phyloP scores from a whole-genome alignment of 2,888 invertebrate species.

The Chymomyza caudatula region DNA sequence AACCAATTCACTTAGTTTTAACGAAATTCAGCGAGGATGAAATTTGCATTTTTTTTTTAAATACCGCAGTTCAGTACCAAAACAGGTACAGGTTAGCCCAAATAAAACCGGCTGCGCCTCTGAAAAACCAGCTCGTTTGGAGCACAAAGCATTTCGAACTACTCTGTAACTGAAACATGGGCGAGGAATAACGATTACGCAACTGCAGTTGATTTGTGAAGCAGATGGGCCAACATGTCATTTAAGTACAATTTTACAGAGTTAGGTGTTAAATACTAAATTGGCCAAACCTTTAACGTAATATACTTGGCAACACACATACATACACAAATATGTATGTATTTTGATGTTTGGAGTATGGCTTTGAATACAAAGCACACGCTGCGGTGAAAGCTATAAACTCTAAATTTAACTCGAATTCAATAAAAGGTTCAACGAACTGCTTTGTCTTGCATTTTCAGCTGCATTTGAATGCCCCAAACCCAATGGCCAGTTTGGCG shows the following conservation, averaged over 20 bases:
- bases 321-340: background rate
- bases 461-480: slow-evolving; percentile 85
- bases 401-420: background rate
- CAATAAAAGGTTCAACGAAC: slow-evolving; percentile 45
- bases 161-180: background rate
- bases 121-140: background rate
- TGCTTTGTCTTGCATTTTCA: slow-evolving; percentile 6
- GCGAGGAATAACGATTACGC: background rate
- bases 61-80: slow-evolving; percentile 25
- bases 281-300: background rate
- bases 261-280: background rate
- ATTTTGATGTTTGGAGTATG: background rate
- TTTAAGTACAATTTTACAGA: background rate
- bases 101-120: slow-evolving; percentile 24
- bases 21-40: background rate
- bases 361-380: background rate
- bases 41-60: slow-evolving; percentile 14
- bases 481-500: slow-evolving; percentile 89
- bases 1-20: background rate
- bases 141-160: background rate
- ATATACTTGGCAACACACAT: background rate
- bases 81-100: slow-evolving; percentile 29
- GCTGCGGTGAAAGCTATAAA: background rate
- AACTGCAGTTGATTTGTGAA: background rate
- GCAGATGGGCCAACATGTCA: background rate